Base-by-base conservation (phyloP, 2,888 invertebrate species). In the Cataglyphis cursor region DNA sequence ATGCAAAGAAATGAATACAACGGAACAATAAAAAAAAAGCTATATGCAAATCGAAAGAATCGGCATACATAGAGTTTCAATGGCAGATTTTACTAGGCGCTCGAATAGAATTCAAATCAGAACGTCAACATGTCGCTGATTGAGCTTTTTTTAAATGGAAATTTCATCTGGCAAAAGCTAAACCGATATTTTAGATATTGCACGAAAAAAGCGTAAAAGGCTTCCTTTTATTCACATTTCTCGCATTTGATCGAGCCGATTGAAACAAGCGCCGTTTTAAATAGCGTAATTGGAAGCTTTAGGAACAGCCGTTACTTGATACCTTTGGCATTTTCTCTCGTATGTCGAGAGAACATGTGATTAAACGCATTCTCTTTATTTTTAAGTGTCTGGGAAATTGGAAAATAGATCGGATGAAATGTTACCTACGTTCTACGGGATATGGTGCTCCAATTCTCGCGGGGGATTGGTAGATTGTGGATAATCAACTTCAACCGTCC, bases 401-500 rank as follows among this genome's bases (percentile, higher is more conserved):
- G 18, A 74, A 74, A 80, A 80, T 80, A 61, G 72, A 41, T 76
- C 68, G 38, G 24, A 68, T 38, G 9, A 54, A 68, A 68, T 59
- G 21, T 72, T 80, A 35, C 8, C 38, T 35, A 28, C 59, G 38
- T 59, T 80, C 35, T 68, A 35, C 65, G 24, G 24, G 28, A 54
- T 21, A 15, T 24, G 72, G 59, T 59, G 78, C 44, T 72, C 44
- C 78, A 72, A 70, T 78, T 72, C 78, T 59, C 51, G 12, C 31
- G 18, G 24, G 12, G 41, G 24, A 70, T 41, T 41, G 10, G 28
- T 57, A 76, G 70, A 76, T 76, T 72, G 72, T 59, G 38, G 72
- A 72, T 80, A 80, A 80, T 80, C 78, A 80, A 70, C 72, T 78
- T 78, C 57, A 78, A 80, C 72, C 31, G 59, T 72, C 24, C 44